Conservation (phyloP, 2,888 invertebrate genomes). For the Sarcophaga rosellei region DNA sequence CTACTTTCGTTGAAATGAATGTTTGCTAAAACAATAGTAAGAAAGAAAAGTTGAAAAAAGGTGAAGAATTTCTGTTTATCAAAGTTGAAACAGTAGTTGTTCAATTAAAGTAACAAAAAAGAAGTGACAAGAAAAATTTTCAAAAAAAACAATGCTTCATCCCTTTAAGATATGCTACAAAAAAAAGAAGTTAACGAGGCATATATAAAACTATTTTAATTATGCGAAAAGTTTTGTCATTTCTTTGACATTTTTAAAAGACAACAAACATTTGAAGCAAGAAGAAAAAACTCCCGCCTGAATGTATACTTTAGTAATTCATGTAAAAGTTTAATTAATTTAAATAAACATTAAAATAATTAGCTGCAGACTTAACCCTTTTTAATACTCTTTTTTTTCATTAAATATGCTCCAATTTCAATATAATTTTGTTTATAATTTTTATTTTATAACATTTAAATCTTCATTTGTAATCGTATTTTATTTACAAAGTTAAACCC, state of each 20-base stretch:
- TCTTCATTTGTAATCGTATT: no score
- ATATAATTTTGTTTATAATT: no score
- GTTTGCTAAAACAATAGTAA: constrained; percentile 1
- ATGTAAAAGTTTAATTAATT: no score
- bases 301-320: no score
- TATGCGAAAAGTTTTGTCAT: neutral
- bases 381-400: no score
- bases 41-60: neutral
- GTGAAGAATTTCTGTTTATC: constrained; percentile 19
- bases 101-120: neutral
- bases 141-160: neutral
- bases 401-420: no score
- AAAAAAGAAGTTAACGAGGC: neutral
- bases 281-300: neutral
- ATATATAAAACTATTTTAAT: constrained; percentile 11
- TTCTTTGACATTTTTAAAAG: neutral
- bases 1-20: constrained; percentile 30
- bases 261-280: neutral
- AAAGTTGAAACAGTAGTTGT: neutral
- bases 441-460: no score
- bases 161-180: neutral
- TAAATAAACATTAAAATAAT: no score
- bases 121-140: neutral
- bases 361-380: no score
- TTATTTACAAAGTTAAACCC: no score